Conservation (phyloP, 1,140 invertebrate genomes). For the Pogonognathellus flavescens region DNA sequence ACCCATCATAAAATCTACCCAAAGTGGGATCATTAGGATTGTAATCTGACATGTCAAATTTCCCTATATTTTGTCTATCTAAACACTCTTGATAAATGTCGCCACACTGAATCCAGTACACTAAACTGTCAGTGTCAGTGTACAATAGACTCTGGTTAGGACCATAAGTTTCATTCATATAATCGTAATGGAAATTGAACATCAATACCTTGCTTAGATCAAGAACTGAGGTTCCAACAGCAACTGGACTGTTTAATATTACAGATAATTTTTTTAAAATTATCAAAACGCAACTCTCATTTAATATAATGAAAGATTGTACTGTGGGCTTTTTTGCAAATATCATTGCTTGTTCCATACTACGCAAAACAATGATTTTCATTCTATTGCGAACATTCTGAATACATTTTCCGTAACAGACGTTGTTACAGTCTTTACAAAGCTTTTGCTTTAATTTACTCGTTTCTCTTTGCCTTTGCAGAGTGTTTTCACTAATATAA, state of each 20-base stretch:
- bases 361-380: not conserved
- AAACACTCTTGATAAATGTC: conserved; percentile 34
- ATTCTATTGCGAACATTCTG: conserved; percentile 66
- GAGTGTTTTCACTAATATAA: no score
- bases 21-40: not conserved
- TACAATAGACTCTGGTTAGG: not conserved
- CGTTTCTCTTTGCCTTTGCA: no score
- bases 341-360: not conserved
- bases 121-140: conserved; percentile 55
- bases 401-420: conserved; percentile 65
- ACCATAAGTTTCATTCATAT: conserved; percentile 5
- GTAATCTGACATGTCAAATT: conserved; percentile 53
- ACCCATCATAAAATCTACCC: not conserved
- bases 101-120: not conserved
- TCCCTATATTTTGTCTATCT: no score
- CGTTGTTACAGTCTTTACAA: no score
- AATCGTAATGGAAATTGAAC: no score
- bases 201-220: conserved; percentile 53
- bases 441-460: no score
- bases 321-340: conserved; percentile 30
- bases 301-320: not conserved
- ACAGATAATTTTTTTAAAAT: conserved; percentile 6
- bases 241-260: conserved; percentile 50
- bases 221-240: not conserved
- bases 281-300: conserved; percentile 14